Conservation (phyloP, 1,140 invertebrate species). For the Drosophila jambulina region DNA sequence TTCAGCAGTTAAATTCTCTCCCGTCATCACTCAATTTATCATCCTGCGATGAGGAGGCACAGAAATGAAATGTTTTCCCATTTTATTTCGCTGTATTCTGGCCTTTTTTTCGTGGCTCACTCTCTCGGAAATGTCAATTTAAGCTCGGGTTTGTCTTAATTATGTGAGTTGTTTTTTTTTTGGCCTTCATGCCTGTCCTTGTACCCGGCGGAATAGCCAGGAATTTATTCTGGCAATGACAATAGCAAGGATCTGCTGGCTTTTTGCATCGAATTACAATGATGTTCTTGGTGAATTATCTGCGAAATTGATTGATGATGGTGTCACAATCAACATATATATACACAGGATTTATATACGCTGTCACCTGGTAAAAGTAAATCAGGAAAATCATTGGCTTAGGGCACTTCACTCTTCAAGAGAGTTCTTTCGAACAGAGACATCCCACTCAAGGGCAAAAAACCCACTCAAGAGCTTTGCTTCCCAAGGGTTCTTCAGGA, state of each 20-base stretch:
- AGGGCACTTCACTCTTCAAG: background rate
- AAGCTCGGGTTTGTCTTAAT: conserved; percentile 51
- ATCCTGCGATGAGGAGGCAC: conserved; percentile 10
- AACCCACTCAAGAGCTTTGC: background rate
- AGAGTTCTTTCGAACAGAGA: background rate
- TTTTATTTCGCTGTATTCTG: conserved; percentile 20
- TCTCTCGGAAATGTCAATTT: conserved; percentile 52
- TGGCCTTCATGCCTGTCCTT: background rate
- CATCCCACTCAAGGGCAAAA: background rate
- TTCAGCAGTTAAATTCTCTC: conserved; percentile 28
- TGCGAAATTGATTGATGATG: conserved; percentile 75
- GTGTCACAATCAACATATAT: conserved; percentile 19
- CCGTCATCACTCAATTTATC: conserved; percentile 54
- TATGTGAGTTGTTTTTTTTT: conserved; percentile 44
- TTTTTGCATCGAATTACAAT: conserved; percentile 54
- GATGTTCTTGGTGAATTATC: conserved; percentile 62
- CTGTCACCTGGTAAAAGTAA: conserved; percentile 50
- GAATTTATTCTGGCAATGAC: conserved; percentile 48
- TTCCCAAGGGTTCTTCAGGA: background rate
- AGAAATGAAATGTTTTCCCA: conserved; percentile 39
- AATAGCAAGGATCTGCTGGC: conserved; percentile 30
- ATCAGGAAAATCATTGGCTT: conserved; percentile 62
- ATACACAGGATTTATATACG: conserved; percentile 11
- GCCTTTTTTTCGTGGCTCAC: background rate
- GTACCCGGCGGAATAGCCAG: conserved; percentile 11